Percentiles rank a stretch among this genome's conserved stretches.
Evolutionary conservation across 2,797 vertebrate species (phyloP).

Genomic region (Prionace glauca): DNA sequence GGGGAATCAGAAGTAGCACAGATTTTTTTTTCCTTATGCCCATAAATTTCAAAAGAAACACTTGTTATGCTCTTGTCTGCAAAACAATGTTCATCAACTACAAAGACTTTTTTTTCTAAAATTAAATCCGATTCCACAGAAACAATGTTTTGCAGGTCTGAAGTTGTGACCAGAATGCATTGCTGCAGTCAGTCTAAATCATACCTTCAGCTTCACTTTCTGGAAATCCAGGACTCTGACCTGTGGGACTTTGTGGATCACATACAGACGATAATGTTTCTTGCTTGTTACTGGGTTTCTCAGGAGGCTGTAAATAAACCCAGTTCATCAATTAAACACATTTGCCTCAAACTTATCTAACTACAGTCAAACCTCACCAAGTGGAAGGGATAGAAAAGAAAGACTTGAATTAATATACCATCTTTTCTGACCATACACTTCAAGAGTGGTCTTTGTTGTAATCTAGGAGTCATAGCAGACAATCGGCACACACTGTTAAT

Average conservation of each 20-base stretch:
- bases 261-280: slow-evolving; percentile 93
- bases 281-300: slow-evolving; percentile 96
- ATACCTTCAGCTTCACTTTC: slow-evolving; percentile 90
- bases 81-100: background rate
- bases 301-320: slow-evolving; percentile 66
- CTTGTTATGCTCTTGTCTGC: background rate
- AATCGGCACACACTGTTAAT: too few relatives aligned
- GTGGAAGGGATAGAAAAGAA: background rate
- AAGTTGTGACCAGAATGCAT: background rate
- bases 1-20: background rate
- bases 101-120: background rate
- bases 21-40: background rate
- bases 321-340: background rate
- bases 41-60: background rate
- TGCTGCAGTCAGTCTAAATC: slow-evolving; percentile 40
- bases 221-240: slow-evolving; percentile 93
- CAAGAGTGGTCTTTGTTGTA: too few relatives aligned
- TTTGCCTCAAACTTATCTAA: background rate
- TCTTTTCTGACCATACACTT: too few relatives aligned
- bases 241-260: slow-evolving; percentile 89
- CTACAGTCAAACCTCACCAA: background rate
- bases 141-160: background rate
- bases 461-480: too few relatives aligned
- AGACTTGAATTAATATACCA: too few relatives aligned
- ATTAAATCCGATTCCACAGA: background rate